Evolutionary conservation across 2,797 vertebrate genomes (phyloP).

Genomic region (Cheirogaleus major): DNA sequence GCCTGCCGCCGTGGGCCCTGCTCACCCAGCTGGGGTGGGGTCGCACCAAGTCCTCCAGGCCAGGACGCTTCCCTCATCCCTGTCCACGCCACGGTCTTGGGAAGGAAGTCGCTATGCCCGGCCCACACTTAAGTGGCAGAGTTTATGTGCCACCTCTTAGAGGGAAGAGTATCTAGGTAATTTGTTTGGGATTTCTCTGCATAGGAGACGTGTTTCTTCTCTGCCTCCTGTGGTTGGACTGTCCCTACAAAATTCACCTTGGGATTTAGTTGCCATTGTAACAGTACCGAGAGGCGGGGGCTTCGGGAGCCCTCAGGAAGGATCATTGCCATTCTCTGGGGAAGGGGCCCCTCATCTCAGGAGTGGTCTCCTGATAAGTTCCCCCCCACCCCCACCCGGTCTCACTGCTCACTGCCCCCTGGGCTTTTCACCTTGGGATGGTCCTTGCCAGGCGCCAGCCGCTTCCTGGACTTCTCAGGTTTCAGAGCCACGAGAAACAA

Average conservation of each 20-base stretch:
- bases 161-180: no score
- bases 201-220: background rate
- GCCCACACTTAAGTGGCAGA: background rate
- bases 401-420: background rate
- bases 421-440: background rate
- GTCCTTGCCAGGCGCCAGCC: background rate
- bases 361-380: background rate
- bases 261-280: background rate
- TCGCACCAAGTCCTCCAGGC: background rate
- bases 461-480: background rate
- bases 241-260: background rate
- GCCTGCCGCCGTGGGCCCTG: rapidly evolving
- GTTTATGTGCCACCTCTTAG: background rate
- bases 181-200: background rate
- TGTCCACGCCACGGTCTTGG: background rate
- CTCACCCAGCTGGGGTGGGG: background rate
- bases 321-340: background rate
- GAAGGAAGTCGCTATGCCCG: background rate
- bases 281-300: background rate
- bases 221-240: background rate
- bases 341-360: background rate
- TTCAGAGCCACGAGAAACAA: background rate
- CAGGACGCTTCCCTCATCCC: background rate
- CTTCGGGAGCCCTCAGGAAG: background rate
- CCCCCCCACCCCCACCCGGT: background rate